Conservation (phyloP, 2,888 invertebrate genomes). For the Meghimatium bilineatum region DNA sequence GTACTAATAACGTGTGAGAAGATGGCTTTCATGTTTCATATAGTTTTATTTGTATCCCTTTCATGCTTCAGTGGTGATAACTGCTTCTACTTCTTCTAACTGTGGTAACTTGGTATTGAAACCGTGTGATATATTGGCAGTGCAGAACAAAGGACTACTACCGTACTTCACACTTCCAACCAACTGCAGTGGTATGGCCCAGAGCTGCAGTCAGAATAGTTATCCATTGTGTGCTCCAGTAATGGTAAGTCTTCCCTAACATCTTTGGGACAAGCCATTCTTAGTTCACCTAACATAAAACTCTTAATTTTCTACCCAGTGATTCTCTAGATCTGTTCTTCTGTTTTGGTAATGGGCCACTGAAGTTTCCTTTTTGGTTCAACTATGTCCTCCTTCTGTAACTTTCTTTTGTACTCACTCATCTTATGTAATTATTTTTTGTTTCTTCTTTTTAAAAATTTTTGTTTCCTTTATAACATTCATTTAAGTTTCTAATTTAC, state of each 20-base stretch:
- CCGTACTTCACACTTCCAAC: constrained; percentile 45
- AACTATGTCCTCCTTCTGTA: neutral
- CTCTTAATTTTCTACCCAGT: neutral
- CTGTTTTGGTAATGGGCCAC: constrained; percentile 29
- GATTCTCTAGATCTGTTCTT: constrained; percentile 9
- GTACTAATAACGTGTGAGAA: constrained; percentile 52
- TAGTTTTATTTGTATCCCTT: constrained; percentile 54
- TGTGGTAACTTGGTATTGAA: constrained; percentile 55
- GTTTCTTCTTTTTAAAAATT: neutral
- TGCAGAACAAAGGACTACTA: constrained; percentile 52
- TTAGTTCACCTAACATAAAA: neutral
- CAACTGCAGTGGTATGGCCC: constrained; percentile 54
- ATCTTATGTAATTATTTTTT: too few species aligned
- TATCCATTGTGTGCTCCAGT: constrained; percentile 57
- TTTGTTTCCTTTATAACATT: neutral
- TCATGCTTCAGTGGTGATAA: constrained; percentile 57
- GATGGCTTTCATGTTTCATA: constrained; percentile 50
- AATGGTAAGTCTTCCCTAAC: constrained; percentile 53
- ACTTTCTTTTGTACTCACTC: neutral
- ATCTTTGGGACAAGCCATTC: constrained; percentile 30
- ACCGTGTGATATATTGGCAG: constrained; percentile 50
- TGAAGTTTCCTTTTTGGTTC: constrained; percentile 11
- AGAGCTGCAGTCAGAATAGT: constrained; percentile 56
- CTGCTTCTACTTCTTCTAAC: constrained; percentile 51
- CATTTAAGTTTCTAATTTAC: neutral